Conservation (phyloP, 2,113 vertebrate genomes). For the Leiothrix lutea region DNA sequence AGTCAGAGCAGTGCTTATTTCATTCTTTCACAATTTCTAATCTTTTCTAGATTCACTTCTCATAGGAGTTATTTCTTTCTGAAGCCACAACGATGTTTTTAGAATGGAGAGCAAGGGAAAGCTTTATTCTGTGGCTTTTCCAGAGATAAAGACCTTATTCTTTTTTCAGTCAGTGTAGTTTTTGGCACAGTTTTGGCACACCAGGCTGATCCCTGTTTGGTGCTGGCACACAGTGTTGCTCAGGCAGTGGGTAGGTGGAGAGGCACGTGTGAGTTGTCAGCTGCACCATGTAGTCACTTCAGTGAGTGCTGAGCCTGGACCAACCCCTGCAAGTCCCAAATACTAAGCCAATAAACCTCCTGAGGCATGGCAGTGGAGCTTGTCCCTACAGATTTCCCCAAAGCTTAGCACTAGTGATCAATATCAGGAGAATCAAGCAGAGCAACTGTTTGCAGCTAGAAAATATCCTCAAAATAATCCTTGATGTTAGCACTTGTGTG, state of each 20-base stretch:
- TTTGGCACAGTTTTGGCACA: background rate
- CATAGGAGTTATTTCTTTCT: background rate
- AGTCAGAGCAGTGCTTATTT: background rate
- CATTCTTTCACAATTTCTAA: background rate
- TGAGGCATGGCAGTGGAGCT: background rate
- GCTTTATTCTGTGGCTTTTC: background rate
- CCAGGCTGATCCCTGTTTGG: background rate
- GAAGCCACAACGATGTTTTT: background rate
- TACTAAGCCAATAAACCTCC: background rate
- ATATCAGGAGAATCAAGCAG: background rate
- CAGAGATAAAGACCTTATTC: background rate
- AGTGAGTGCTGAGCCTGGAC: background rate
- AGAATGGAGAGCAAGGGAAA: background rate
- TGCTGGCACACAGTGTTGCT: background rate
- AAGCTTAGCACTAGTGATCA: background rate
- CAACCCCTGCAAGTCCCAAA: background rate
- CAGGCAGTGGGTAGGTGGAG: background rate
- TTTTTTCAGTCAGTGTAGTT: background rate
- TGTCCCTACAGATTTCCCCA: background rate
- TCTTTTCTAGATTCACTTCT: conserved; percentile 10
- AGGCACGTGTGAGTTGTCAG: background rate
- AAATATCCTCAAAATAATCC: background rate
- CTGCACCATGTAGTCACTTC: background rate
- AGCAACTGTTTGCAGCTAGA: background rate
- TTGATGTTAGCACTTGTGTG: background rate